Evolutionary conservation across 2,888 invertebrate genomes (phyloP), one percentile per base, ranked within the genome.

Genomic region (Drosophila prolongata): DNA sequence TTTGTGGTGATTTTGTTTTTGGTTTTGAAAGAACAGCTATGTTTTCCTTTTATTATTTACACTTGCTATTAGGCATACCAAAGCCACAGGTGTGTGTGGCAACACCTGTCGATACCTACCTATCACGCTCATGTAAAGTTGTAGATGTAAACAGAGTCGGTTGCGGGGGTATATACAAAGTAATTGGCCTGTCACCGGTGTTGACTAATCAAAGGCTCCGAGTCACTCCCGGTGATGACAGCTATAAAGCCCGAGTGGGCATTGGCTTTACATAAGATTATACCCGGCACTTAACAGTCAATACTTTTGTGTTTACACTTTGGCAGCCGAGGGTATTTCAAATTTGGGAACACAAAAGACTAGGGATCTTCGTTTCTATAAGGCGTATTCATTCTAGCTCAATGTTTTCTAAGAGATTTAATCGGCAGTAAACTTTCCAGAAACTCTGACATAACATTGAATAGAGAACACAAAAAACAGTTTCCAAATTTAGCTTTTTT

Each of bases 11-110:
- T 69, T 71, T 58, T 49, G 27, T 44, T 52, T 42, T 6, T 6
- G 34, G 19, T 77, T 77, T 76, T 47, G 69, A 69, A 82, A 85
- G 64, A 56, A 24, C 14, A 24, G 34, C 35, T 52, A 35, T 37
- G 6, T 53, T 37, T 14, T 46, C 65, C 24, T 38, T 42, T 14
- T 59, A 50, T 47, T 70, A 65, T 83, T 76, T 69, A 76, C 54
- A 65, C 56, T 73, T 24, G 35, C 49, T 49, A 66, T 57, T 44
- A 44, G 40, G 13, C 40, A 50, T 62, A 50, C 61, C 43, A 49
- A 14, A 54, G 53, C 52, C 34, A 34, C 34, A 55, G 67, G 67
- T 47, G n/a, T 66, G 62, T 62, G 62, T 62, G 55, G 66, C 67
- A 68, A 66, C 55, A 67, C 66, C 66, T 66, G 68, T 67, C 65